A percentile compares a stretch with the other conserved stretches of the same genome.
These are phyloP conservation scores for Caenorhabditis doughertyi DNA, from an alignment of 2,888 invertebrate species.

Conservation along the genomic window DNA sequence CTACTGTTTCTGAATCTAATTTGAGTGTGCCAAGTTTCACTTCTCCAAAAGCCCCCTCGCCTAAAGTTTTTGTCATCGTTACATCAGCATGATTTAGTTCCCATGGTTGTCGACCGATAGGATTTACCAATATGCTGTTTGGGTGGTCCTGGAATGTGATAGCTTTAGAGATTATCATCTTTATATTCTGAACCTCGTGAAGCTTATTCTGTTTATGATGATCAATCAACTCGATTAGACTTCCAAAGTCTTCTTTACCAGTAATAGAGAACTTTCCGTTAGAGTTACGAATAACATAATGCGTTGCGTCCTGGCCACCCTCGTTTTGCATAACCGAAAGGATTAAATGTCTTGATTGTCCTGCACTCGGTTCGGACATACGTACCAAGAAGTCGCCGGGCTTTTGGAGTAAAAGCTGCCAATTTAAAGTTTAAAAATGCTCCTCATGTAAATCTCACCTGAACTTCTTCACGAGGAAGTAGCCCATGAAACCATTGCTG, in stretches of 20 bases:
- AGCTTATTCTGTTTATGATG: slow-evolving; percentile 18
- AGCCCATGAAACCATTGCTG: slow-evolving; percentile 50
- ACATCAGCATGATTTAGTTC: slow-evolving; percentile 74
- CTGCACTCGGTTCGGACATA: slow-evolving; percentile 67
- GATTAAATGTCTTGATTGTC: slow-evolving; percentile 61
- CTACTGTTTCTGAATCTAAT: not conserved
- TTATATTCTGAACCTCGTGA: not conserved
- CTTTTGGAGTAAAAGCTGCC: slow-evolving; percentile 51
- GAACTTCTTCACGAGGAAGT: slow-evolving; percentile 52
- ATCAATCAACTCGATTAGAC: slow-evolving; percentile 17
- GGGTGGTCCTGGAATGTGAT: not conserved
- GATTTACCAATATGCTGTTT: slow-evolving; percentile 18
- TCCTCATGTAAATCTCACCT: slow-evolving; percentile 7
- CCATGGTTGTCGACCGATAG: slow-evolving; percentile 71
- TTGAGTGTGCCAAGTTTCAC: slow-evolving; percentile 62
- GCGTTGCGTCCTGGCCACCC: slow-evolving; percentile 32
- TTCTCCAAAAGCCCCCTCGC: slow-evolving; percentile 79
- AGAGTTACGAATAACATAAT: slow-evolving; percentile 44
- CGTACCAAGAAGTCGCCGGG: slow-evolving; percentile 73
- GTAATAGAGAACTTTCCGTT: slow-evolving; percentile 36
- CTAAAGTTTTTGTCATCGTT: slow-evolving; percentile 71
- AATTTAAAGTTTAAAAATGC: not conserved
- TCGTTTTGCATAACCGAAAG: slow-evolving; percentile 67
- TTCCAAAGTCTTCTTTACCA: slow-evolving; percentile 26
- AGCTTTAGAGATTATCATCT: not conserved